Evolutionary conservation across 53 echinoderm and acorn worm genomes (phyloP).

Genomic region (Temnopleurus reevesii): DNA sequence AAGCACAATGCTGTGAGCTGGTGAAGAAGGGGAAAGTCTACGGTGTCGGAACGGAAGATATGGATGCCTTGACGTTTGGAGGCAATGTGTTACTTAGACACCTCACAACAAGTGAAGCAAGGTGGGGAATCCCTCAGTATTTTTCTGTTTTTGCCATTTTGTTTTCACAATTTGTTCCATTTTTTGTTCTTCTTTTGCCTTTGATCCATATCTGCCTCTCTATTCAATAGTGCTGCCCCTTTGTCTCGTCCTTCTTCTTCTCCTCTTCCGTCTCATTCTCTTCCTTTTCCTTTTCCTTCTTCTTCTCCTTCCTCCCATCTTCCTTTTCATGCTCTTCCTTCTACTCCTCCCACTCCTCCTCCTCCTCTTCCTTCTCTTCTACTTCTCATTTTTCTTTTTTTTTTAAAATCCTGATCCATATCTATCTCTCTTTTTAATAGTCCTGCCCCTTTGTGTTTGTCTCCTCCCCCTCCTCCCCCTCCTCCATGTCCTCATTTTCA

Average conservation of each 20-base stretch:
- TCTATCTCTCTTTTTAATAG: no score
- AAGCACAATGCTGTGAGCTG: constrained; percentile 91
- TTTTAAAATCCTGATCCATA: no score
- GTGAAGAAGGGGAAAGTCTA: constrained; percentile 95
- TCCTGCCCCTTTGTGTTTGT: no score
- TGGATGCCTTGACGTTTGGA: constrained; percentile 97
- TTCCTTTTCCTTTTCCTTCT: neutral
- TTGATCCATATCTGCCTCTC: neutral
- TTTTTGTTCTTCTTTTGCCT: neutral
- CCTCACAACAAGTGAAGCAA: constrained; percentile 94
- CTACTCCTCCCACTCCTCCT: no score
- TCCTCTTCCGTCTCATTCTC: neutral
- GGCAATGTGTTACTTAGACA: constrained; percentile 84
- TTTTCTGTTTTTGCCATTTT: neutral
- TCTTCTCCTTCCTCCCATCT: neutral
- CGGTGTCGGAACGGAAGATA: constrained; percentile 95
- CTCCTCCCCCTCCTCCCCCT: no score
- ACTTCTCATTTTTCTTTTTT: neutral
- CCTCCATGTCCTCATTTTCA: no score
- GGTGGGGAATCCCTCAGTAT: constrained; percentile 51
- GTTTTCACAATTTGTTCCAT: neutral
- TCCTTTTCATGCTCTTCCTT: no score
- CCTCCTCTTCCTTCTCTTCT: no score
- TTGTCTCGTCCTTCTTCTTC: neutral
- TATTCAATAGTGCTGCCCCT: neutral